Percentiles rank a stretch among this genome's conserved stretches.
These are phyloP conservation scores for Psilopsiagon aymara DNA, from an alignment of 2,113 vertebrate genomes.

Conservation along the genomic window DNA sequence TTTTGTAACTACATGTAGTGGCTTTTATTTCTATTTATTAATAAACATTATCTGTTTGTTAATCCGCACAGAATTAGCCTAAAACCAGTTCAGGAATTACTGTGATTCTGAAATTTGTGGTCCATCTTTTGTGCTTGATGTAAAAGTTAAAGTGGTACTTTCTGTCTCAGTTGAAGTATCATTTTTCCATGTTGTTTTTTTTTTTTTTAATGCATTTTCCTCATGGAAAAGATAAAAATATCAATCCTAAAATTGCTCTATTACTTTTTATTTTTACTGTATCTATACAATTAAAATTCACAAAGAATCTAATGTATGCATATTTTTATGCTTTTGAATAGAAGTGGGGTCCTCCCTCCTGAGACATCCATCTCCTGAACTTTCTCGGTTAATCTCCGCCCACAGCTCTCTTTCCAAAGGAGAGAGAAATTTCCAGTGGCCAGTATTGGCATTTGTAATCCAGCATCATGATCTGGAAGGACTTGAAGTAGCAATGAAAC, in stretches of 20 bases:
- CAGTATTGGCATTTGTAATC: constrained; percentile 97
- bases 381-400: constrained; percentile 96
- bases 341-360: constrained; percentile 97
- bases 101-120: background rate
- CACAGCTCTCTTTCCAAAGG: constrained; percentile 98
- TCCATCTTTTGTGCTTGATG: background rate
- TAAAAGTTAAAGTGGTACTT: background rate
- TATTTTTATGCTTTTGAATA: constrained; percentile 74
- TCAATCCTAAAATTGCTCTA: background rate
- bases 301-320: constrained; percentile 46
- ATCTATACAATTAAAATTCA: background rate
- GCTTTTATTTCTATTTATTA: background rate
- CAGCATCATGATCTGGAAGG: constrained; percentile 98
- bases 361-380: constrained; percentile 96
- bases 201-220: background rate
- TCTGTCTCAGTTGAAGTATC: background rate
- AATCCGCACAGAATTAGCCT: rapidly evolving
- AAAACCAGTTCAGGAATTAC: background rate
- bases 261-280: background rate
- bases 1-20: background rate
- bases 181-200: background rate
- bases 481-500: constrained; percentile 97
- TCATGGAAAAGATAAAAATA: background rate
- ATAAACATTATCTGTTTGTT: background rate
- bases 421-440: constrained; percentile 99